Percentiles rank a stretch among this genome's conserved stretches.
Evolutionary conservation across 2,113 vertebrate genomes (phyloP).

Genomic region (Nestor notabilis): DNA sequence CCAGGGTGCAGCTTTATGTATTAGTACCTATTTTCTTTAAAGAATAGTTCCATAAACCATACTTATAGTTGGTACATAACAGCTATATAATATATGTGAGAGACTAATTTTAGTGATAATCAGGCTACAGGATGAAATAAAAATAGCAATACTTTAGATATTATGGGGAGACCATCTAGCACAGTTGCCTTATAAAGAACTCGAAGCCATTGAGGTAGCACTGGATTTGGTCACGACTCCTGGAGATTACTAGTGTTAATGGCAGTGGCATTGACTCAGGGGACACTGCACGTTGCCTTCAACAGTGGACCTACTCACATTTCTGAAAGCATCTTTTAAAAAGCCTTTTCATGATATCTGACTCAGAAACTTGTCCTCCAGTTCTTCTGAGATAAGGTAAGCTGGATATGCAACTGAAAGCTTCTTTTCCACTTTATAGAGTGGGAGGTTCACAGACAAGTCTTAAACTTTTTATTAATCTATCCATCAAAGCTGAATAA

Average conservation of each 20-base stretch:
- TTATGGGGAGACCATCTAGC: not conserved
- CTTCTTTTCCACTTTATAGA: not conserved
- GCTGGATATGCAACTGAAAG: not conserved
- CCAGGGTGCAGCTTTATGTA: not conserved
- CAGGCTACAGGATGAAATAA: not conserved
- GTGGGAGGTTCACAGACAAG: not conserved
- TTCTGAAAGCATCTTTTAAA: not conserved
- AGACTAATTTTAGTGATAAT: not conserved
- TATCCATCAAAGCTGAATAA: not conserved
- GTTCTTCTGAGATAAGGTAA: not conserved
- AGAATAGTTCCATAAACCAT: not conserved
- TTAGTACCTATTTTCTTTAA: not conserved
- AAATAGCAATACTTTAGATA: not conserved
- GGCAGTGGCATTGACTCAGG: not conserved
- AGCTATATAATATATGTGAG: not conserved
- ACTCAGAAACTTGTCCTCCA: not conserved
- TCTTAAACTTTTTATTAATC: not conserved
- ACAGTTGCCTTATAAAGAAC: not conserved
- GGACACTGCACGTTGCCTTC: not conserved
- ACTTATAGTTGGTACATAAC: not conserved
- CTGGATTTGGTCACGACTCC: not conserved
- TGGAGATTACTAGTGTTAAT: not conserved
- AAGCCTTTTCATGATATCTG: not conserved
- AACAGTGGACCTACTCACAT: not conserved
- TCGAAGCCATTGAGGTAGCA: not conserved